Percentiles rank a stretch among this genome's conserved stretches.
Evolutionary conservation across 2,113 vertebrate species (phyloP).

Genomic region (Zosterops lateralis): DNA sequence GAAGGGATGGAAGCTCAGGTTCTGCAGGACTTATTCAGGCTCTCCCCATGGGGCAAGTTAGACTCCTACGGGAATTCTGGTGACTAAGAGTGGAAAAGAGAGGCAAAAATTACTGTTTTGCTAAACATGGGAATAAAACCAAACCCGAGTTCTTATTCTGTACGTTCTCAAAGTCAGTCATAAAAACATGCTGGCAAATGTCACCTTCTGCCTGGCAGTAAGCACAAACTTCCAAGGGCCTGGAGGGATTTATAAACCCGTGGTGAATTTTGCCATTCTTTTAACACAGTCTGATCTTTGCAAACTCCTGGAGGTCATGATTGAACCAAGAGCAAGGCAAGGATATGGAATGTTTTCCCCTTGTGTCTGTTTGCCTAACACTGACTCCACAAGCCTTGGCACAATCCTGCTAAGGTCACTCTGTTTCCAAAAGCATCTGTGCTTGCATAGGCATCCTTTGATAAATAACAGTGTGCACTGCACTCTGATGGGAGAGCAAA

Average conservation of each 20-base stretch:
- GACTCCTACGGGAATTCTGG: background rate
- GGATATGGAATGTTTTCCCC: background rate
- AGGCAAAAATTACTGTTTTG: slow-evolving; percentile 26
- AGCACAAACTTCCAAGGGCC: slow-evolving; percentile 43
- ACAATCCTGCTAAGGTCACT: slow-evolving; percentile 30
- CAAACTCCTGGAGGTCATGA: slow-evolving; percentile 14
- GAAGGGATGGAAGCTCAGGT: background rate
- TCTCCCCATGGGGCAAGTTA: background rate
- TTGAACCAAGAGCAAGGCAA: background rate
- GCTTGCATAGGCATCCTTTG: slow-evolving; percentile 26
- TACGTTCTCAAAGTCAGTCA: slow-evolving; percentile 5
- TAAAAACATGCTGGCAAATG: slow-evolving; percentile 43
- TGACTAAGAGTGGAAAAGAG: background rate
- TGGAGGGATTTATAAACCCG: slow-evolving; percentile 13
- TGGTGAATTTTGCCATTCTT: slow-evolving; percentile 39
- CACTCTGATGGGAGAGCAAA: background rate
- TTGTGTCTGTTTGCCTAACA: background rate
- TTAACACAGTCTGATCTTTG: background rate
- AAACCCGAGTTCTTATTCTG: background rate
- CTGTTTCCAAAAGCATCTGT: slow-evolving; percentile 40
- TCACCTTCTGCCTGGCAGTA: slow-evolving; percentile 47
- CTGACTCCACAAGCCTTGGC: slow-evolving; percentile 10
- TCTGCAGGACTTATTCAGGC: background rate
- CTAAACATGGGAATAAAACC: background rate
- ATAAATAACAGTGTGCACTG: background rate